Conservation (phyloP, 2,888 invertebrate genomes). For the Tetragnatha montana region DNA sequence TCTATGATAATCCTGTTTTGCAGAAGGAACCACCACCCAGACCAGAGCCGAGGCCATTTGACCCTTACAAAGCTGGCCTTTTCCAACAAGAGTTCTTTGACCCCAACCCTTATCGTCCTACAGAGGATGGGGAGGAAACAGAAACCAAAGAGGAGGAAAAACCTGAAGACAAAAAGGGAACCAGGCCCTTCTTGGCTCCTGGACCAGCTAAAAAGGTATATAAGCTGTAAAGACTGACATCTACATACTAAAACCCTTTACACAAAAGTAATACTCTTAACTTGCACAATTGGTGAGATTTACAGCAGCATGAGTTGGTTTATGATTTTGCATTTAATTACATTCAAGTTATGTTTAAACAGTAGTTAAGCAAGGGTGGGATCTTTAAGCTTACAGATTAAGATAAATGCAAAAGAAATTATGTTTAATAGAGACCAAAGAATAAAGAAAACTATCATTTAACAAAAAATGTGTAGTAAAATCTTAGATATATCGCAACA, state of each 20-base stretch:
- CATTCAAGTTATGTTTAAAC: too few relatives aligned
- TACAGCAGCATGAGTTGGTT: too few relatives aligned
- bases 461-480: neutral
- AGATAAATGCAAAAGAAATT: too few relatives aligned
- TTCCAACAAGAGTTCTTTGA: slow-evolving; percentile 57
- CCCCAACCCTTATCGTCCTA: slow-evolving; percentile 25
- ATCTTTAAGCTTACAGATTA: too few relatives aligned
- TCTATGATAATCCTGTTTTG: neutral
- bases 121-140: neutral
- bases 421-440: too few relatives aligned
- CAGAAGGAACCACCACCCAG: slow-evolving; percentile 1
- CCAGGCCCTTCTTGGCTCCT: slow-evolving; percentile 14
- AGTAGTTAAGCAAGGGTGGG: too few relatives aligned
- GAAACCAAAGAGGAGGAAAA: neutral
- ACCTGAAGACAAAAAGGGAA: neutral
- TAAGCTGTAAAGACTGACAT: neutral
- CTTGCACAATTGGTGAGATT: too few relatives aligned
- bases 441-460: neutral
- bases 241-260: neutral
- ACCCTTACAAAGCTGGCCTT: slow-evolving; percentile 47
- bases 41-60: slow-evolving; percentile 22
- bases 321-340: too few relatives aligned
- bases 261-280: too few relatives aligned
- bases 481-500: too few relatives aligned
- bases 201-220: slow-evolving; percentile 58